Percentiles rank a stretch among this genome's conserved stretches.
Evolutionary conservation across 2,888 invertebrate species (phyloP).

Genomic region (Coelinius sp.): DNA sequence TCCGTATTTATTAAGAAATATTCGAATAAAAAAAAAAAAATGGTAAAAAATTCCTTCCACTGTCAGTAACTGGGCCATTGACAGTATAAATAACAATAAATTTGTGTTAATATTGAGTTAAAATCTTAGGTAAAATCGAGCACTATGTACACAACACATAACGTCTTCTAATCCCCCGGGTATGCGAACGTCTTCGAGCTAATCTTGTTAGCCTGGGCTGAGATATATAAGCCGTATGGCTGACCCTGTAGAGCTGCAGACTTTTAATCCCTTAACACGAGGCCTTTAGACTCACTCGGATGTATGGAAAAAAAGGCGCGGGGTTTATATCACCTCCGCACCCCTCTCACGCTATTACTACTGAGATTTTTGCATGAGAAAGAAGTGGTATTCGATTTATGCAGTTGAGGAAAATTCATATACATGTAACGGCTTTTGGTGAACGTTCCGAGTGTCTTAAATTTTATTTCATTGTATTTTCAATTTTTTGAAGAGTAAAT

Average conservation of each 20-base stretch:
- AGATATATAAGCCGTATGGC: conserved; percentile 61
- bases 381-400: conserved; percentile 64
- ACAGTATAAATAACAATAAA: background rate
- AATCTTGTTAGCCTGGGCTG: conserved; percentile 68
- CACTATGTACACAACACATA: conserved; percentile 42
- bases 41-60: too few species aligned
- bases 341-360: background rate
- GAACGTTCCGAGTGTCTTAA: background rate
- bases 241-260: conserved; percentile 61
- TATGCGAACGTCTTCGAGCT: conserved; percentile 69
- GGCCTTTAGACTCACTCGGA: conserved; percentile 54
- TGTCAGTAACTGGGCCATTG: background rate
- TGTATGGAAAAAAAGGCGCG: background rate
- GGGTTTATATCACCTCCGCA: background rate
- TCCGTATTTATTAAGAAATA: too few species aligned
- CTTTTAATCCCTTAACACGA: conserved; percentile 69
- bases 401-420: background rate
- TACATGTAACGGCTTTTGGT: background rate
- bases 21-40: too few species aligned
- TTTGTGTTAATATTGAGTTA: conserved; percentile 1
- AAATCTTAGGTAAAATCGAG: conserved; percentile 24
- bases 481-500: too few species aligned
- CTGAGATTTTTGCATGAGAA: conserved; percentile 66
- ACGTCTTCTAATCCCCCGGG: conserved; percentile 68
- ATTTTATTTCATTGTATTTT: background rate